Conservation (phyloP, 2,888 invertebrate genomes). For the Tenthredo amoena region DNA sequence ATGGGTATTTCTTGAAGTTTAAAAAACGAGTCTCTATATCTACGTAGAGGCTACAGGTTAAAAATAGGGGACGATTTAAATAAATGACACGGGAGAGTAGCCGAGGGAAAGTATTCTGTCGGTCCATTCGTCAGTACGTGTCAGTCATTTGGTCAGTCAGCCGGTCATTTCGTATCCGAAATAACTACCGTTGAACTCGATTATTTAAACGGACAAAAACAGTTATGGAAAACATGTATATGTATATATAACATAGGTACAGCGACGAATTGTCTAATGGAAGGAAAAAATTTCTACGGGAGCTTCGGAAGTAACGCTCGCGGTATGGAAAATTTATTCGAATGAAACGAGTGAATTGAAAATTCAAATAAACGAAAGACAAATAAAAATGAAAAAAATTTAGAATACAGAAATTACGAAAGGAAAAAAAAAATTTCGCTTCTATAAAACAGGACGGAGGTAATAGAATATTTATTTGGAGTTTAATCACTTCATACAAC, state of each 20-base stretch:
- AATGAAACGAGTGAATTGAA: slow-evolving; percentile 6
- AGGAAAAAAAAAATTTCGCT: not conserved
- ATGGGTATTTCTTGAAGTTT: slow-evolving; percentile 13
- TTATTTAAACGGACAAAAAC: not conserved
- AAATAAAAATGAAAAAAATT: not conserved
- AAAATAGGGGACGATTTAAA: slow-evolving; percentile 31
- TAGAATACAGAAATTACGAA: not conserved
- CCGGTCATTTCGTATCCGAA: not conserved
- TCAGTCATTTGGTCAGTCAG: slow-evolving; percentile 14
- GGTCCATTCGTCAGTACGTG: not conserved
- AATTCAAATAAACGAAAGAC: not conserved
- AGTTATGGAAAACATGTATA: not conserved
- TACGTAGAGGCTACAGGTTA: not conserved
- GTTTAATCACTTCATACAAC: slow-evolving; percentile 1
- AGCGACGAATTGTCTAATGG: not conserved
- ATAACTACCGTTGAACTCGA: not conserved
- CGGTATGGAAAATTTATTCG: not conserved
- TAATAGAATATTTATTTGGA: slow-evolving; percentile 12
- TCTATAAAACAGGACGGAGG: not conserved
- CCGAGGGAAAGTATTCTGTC: slow-evolving; percentile 9
- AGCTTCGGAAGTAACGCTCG: not conserved
- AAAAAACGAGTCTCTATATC: not conserved
- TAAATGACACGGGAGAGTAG: not conserved
- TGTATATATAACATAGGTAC: not conserved
- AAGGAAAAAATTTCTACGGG: not conserved